Conservation (phyloP, 2,113 vertebrate species). For the Shinisaurus crocodilurus region DNA sequence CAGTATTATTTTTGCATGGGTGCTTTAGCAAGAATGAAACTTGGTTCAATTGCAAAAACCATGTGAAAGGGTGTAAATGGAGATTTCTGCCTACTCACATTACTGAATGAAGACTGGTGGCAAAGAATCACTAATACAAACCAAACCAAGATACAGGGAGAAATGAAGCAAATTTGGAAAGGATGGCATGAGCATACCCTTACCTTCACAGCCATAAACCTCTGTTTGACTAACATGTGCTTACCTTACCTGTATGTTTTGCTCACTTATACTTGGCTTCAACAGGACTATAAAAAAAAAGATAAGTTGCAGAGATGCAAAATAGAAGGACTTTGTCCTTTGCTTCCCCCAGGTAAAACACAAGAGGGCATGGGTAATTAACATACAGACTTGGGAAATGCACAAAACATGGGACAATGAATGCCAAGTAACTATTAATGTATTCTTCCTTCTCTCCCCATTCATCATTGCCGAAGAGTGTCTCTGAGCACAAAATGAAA, state of each 20-base stretch:
- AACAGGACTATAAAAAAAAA: neutral
- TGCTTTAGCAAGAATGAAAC: neutral
- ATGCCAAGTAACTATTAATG: neutral
- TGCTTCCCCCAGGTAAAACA: neutral
- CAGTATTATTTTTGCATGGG: neutral
- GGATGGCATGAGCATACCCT: neutral
- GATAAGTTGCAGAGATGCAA: neutral
- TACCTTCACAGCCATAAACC: neutral
- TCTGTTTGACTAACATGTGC: neutral
- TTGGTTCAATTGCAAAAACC: neutral
- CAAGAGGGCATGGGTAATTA: neutral
- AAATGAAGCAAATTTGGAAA: neutral
- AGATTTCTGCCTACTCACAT: neutral
- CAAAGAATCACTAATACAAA: neutral
- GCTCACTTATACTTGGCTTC: neutral
- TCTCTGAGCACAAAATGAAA: slow-evolving; percentile 48
- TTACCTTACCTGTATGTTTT: neutral
- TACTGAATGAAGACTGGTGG: neutral
- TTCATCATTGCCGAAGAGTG: slow-evolving; percentile 24
- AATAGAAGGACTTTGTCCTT: neutral
- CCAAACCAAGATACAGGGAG: neutral
- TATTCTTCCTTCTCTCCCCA: slow-evolving; percentile 21
- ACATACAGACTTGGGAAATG: slow-evolving; percentile 10
- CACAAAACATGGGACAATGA: slow-evolving; percentile 10
- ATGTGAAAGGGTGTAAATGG: neutral